Percentiles rank a stretch among this genome's conserved stretches.
Evolutionary conservation across 2,113 vertebrate species (phyloP).

Genomic region (Willisornis vidua): DNA sequence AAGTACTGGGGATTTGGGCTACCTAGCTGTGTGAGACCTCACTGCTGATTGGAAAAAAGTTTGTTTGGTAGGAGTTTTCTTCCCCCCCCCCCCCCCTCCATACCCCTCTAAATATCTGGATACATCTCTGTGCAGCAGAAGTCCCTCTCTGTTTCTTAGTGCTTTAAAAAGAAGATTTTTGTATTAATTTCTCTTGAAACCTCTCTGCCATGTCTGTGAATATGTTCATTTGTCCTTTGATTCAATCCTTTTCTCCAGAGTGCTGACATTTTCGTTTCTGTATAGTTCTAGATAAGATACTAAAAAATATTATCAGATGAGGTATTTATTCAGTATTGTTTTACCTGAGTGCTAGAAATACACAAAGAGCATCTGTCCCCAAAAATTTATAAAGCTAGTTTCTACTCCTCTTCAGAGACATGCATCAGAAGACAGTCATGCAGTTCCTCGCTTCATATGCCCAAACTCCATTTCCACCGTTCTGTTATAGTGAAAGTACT

Average conservation of each 20-base stretch:
- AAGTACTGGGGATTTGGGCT: neutral
- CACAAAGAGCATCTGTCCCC: neutral
- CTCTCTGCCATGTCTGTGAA: neutral
- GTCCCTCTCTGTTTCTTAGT: neutral
- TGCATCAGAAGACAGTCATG: neutral
- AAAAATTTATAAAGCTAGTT: neutral
- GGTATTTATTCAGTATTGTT: neutral
- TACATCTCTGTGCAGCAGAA: neutral
- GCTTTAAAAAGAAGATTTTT: neutral
- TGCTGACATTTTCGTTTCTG: neutral
- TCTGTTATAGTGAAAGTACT: neutral
- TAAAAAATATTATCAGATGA: neutral
- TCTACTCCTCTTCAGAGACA: neutral
- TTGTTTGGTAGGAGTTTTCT: neutral
- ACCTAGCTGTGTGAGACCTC: neutral
- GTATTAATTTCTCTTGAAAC: neutral
- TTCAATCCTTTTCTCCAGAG: neutral
- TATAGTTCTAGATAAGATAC: neutral
- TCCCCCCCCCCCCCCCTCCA: fast-evolving
- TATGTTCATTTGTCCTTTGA: neutral
- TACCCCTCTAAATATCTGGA: neutral
- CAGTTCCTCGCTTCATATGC: neutral
- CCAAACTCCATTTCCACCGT: neutral
- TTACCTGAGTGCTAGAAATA: neutral
- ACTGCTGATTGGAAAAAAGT: neutral